Base-by-base conservation (phyloP, 2,888 invertebrate genomes). In the Lepetodrilus schrolli region DNA sequence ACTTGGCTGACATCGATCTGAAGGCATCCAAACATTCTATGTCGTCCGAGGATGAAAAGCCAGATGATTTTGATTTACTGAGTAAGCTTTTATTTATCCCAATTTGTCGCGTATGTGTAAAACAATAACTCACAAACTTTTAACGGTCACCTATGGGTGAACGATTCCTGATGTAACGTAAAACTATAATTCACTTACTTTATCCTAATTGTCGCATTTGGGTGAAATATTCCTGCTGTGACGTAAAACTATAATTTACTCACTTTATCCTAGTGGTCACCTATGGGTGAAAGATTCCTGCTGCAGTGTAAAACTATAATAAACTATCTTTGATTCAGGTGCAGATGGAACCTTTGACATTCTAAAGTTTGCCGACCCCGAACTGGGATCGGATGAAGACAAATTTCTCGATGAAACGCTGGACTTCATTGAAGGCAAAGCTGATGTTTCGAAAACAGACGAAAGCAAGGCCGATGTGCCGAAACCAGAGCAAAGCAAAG, bases 361-460 rank as follows among this genome's bases (percentile, higher is more conserved):
- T 86, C 91, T 98, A 79, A 96, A 97, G 90, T 98, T 97, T 90
- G 97, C 96, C 0, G 97, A 98, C 92, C 96, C 97, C 0, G 97
- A 97, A 91, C 92, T 97, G 70, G 96, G 96, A 81, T 94, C 82
- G 93, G 94, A 78, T 74, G 95, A 95, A 87, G 95, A 95, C 38
- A 96, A 96, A 87, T 95, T 97, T 82, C 93, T 97, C 72, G 96
- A 96, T 88, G 91, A 91, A 73, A 94, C 95, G 74, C 92, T 96
- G 70, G 96, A 96, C 69, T 75, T 80, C 47, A 80, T 86, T 71
- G 80, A 79, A 30, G 77, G 78, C 20, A n/a, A n/a, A n/a, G n/a
- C n/a, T n/a, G 75, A 77, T 7, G 73, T 78, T 23, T 70, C 66
- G 2, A 58, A 74, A 21, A 58, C 51, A 30, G 73, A 74, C 23